Base-by-base conservation (phyloP, 2,113 vertebrate genomes). In the Bothrops jararaca region DNA sequence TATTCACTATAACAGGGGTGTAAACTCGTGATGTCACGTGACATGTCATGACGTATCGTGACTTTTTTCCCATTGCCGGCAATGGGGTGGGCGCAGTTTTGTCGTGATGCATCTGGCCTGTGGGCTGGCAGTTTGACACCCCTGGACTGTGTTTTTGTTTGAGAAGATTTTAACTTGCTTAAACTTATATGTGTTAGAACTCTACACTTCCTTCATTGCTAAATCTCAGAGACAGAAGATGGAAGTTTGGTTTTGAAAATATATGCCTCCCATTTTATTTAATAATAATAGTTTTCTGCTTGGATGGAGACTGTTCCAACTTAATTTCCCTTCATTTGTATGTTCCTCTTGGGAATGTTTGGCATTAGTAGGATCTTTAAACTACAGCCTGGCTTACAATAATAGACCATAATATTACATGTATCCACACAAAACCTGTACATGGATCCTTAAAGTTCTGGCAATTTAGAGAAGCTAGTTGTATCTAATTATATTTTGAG, bases 401-500 rank as follows among this genome's bases (percentile, higher is more conserved):
- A 89, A 93, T 34, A 8, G 58, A 23, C 45, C 88, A 69, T 7
- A 52, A 89, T 86, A 48, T 92, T 52, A 29, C 10, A 74, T 10
- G 90, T 2, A 1, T 34, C 53, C 13, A 45, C 22, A 29, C 92
- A 52, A 69, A 23, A 7, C 5, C 3, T 11, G 26, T 94, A 24
- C 18, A 34, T 60, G 86, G 92, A 53, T 6, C 23, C 91, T 94
- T 56, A 15, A 92, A 90, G 80, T n/a, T 42, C 48, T 54, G 87
- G 1, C n/a, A 89, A 94, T 6, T 2, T 22, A 85, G 29, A 6
- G 50, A 86, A 23, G 23, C 26, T 29, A 29, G 22, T 34, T 60
- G 15, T 92, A 92, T 88, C 0, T 22, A n/a, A 34, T n/a, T 95
- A 92, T 95, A 93, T 86, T 90, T 89, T 13, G 94, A 95, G 74